These are phyloP conservation scores for Sinotaia quadrata DNA, from an alignment of 2,888 invertebrate species.

Conservation along the genomic window DNA sequence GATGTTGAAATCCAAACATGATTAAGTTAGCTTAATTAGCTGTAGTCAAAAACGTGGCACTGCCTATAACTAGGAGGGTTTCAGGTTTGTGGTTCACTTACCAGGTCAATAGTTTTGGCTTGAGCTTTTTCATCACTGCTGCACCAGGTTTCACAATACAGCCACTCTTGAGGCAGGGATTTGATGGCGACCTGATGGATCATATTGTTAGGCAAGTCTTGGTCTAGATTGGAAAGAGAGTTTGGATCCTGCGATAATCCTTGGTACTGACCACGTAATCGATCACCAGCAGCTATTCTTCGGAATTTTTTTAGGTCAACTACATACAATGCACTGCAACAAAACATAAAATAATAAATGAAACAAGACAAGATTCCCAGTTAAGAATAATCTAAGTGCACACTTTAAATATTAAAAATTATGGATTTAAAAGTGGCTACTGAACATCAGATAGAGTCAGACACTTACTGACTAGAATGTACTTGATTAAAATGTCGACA, in stretches of 20 bases:
- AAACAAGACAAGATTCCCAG: too few relatives aligned
- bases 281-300: constrained; percentile 97
- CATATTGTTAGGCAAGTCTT: constrained; percentile 95
- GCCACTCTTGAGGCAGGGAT: constrained; percentile 98
- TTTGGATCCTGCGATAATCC: constrained; percentile 99
- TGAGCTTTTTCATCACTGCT: constrained; percentile 84
- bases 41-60: too few relatives aligned
- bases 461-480: too few relatives aligned
- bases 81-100: constrained; percentile 77
- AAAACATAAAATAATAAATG: too few relatives aligned
- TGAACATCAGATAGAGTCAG: not conserved
- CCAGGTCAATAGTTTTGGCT: constrained; percentile 98
- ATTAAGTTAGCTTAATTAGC: too few relatives aligned
- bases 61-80: too few relatives aligned
- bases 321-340: constrained; percentile 97
- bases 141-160: constrained; percentile 99
- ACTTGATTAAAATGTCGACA: too few relatives aligned
- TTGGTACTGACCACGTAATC: constrained; percentile 98
- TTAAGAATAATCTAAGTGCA: not conserved
- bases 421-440: not conserved
- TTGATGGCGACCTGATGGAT: constrained; percentile 81
- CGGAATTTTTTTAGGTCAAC: constrained; percentile 97
- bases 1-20: too few relatives aligned
- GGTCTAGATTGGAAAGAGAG: constrained; percentile 94
- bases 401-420: not conserved